Conservation (phyloP, 2,113 vertebrate genomes). For the Lepidothrix coronata region DNA sequence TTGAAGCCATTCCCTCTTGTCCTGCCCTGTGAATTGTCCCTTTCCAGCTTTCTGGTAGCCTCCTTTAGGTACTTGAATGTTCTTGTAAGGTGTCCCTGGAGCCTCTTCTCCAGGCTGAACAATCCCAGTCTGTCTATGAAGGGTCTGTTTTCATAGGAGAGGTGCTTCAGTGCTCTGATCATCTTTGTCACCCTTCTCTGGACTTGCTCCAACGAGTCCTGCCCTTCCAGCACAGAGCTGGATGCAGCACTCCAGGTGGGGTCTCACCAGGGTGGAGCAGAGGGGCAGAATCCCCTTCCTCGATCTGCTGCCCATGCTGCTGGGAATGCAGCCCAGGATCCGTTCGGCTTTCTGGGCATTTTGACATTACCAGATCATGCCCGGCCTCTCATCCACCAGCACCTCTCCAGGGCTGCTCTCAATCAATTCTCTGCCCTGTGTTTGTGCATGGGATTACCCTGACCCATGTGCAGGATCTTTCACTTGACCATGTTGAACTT, state of each 20-base stretch:
- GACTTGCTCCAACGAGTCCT: rapidly evolving
- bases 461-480: not conserved
- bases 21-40: not conserved
- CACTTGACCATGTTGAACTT: not conserved
- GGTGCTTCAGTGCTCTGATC: not conserved
- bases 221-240: not conserved
- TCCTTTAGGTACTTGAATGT: not conserved
- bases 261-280: not conserved
- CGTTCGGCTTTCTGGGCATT: rapidly evolving
- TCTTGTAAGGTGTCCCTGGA: not conserved
- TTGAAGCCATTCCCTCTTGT: not conserved
- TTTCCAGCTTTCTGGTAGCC: not conserved
- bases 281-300: not conserved
- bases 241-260: not conserved
- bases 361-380: not conserved
- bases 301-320: not conserved
- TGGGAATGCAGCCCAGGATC: not conserved
- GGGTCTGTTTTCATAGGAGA: not conserved
- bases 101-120: not conserved
- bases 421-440: not conserved
- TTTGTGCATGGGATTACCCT: not conserved
- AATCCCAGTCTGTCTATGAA: not conserved
- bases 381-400: not conserved
- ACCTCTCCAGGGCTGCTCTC: not conserved
- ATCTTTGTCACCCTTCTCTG: not conserved